Percentiles rank a stretch among this genome's conserved stretches.
These are phyloP conservation scores for Pygmarrhopalites habei DNA, from an alignment of 1,140 invertebrate genomes.

Conservation along the genomic window DNA sequence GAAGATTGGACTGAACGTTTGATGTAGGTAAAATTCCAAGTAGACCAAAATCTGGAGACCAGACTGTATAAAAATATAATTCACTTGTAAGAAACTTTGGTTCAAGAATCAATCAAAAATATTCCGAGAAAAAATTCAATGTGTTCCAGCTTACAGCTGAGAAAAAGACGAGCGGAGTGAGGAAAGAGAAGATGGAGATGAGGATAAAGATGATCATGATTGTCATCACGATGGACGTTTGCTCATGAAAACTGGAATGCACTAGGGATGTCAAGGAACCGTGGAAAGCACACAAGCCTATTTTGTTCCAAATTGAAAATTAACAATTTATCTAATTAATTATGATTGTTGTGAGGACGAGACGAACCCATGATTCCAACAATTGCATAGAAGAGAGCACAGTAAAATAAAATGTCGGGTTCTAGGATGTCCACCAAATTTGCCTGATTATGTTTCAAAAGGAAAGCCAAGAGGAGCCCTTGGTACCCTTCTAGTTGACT, in stretches of 20 bases:
- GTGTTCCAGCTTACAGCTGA: background rate
- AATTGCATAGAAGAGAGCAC: conserved; percentile 3
- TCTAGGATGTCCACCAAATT: conserved; percentile 12
- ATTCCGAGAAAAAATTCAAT: no score
- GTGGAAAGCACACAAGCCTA: background rate
- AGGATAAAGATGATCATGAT: background rate
- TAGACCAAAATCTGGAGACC: conserved; percentile 5
- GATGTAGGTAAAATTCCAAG: background rate
- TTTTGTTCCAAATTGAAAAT: no score
- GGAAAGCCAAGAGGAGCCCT: conserved; percentile 5
- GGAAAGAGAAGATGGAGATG: background rate
- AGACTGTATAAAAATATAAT: background rate
- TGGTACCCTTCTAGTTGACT: conserved; percentile 2
- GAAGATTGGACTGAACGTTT: background rate
- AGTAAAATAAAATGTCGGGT: conserved; percentile 8
- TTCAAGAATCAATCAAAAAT: no score
- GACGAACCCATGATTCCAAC: background rate
- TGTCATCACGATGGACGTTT: background rate
- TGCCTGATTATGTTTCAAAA: conserved; percentile 17
- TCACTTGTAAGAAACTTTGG: no score
- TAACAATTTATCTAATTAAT: no score
- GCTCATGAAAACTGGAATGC: conserved; percentile 4
- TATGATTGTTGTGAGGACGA: no score
- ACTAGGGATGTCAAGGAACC: background rate
- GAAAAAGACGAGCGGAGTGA: background rate